A percentile compares a stretch with the other conserved stretches of the same genome.
Evolutionary conservation across 2,888 invertebrate species (phyloP).

Genomic region (Campoplex nolae): DNA sequence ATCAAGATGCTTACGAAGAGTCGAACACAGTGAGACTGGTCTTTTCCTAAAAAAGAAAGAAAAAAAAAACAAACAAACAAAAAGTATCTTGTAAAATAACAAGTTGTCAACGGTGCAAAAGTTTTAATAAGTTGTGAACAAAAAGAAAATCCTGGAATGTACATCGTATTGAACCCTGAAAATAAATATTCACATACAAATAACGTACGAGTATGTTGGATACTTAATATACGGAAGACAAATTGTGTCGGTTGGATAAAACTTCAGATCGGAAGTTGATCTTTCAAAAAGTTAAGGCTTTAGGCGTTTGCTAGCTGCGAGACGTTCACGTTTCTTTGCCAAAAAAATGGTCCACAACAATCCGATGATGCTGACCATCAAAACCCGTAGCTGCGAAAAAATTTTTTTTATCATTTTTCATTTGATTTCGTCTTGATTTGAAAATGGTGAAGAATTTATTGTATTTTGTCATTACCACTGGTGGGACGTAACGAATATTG

Average conservation of each 20-base stretch:
- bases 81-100: not conserved
- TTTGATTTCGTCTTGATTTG: slow-evolving; percentile 43
- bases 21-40: slow-evolving; percentile 20
- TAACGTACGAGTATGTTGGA: not conserved
- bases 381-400: slow-evolving; percentile 89
- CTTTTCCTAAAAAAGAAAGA: not conserved
- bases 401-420: slow-evolving; percentile 34
- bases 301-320: slow-evolving; percentile 70
- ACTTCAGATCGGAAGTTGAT: not conserved
- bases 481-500: slow-evolving; percentile 91
- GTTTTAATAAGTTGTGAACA: slow-evolving; percentile 27
- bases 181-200: not conserved
- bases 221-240: slow-evolving; percentile 53
- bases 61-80: not conserved
- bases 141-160: slow-evolving; percentile 39
- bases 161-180: slow-evolving; percentile 7
- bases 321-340: slow-evolving; percentile 88
- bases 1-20: slow-evolving; percentile 78
- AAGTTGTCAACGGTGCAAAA: slow-evolving; percentile 1
- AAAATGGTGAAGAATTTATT: not conserved
- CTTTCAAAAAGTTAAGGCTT: slow-evolving; percentile 43
- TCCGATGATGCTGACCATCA: slow-evolving; percentile 91
- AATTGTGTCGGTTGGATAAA: not conserved
- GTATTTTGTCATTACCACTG: slow-evolving; percentile 87
- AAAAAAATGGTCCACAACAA: slow-evolving; percentile 92